Base-by-base conservation (phyloP, 2,888 invertebrate genomes). In the Thyatira batis region DNA sequence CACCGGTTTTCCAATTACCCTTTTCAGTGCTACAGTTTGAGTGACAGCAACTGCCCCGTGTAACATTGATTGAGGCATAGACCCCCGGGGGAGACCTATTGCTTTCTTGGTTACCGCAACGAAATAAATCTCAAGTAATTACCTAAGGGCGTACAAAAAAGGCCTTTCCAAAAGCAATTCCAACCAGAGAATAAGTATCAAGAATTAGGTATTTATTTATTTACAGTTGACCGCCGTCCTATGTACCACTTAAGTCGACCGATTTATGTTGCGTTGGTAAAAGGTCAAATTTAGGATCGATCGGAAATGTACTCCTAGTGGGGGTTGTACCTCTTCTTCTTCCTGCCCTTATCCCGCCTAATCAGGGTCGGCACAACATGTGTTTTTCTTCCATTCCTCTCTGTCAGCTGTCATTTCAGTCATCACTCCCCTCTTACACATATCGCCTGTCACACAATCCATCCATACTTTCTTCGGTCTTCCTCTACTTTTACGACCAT, bases 151-250 rank as follows among this genome's bases (percentile, higher is more conserved):
- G 58, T 54, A 55, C 60, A 62, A 60, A 64, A 69, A 68, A 69
- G 65, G 62, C 62, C 56, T 54, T 55, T 50, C 59, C 52, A 58
- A 68, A 68, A 69, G 63, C 61, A 68, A 62, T 68, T 63, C 63
- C 49, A 21, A 27, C 56, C 58, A 53, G 49, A 20, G 45, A 60
- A 53, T 48, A 48, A 65, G 57, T 63, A 58, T 57, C 59, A 68
- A 63, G 65, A 71, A 61, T 63, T 60, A 57, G 52, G 52, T 60
- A 68, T 68, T 69, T 68, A 71, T 68, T 65, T 68, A 69, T 68
- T 63, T 68, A 65, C 45, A 49, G 57, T 54, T 53, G 30, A 60
- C 63, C 59, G 59, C 71, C 63, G 60, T 60, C 52, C 33, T 45
- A 51, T 25, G 43, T 11, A 20, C 10, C 28, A 51, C 28, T 30